phyloP scores from a whole-genome alignment of 2,113 vertebrate genomes.

The Manacus vitellinus region DNA sequence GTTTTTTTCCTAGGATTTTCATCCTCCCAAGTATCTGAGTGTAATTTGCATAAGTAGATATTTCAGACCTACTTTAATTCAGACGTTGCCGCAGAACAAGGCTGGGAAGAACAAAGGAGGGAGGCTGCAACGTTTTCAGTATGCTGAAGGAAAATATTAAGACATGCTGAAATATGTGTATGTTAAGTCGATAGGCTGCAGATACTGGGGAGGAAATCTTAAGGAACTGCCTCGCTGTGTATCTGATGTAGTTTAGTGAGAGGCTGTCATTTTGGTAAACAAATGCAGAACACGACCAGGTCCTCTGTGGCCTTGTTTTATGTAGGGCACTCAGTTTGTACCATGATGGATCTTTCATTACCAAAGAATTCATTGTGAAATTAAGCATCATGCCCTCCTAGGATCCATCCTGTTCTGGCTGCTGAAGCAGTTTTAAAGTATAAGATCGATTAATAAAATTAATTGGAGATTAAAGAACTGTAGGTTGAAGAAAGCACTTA shows the following conservation, averaged over 20 bases:
- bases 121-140: neutral
- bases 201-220: neutral
- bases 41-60: constrained; percentile 59
- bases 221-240: neutral
- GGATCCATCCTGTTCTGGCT: neutral
- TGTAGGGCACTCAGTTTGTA: constrained; percentile 19
- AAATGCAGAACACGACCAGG: neutral
- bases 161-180: neutral
- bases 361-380: constrained; percentile 1
- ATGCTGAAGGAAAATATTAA: constrained; percentile 31
- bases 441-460: constrained; percentile 24
- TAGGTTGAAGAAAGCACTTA: neutral
- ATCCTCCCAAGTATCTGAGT: neutral
- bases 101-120: neutral
- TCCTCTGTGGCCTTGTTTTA: constrained; percentile 47
- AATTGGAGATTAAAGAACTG: neutral
- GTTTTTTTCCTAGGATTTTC: neutral
- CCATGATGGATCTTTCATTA: constrained; percentile 47
- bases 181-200: neutral
- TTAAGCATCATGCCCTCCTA: neutral
- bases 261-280: neutral
- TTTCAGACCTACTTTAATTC: constrained; percentile 51
- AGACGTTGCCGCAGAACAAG: neutral
- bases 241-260: neutral
- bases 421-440: constrained; percentile 31